Evolutionary conservation across 1,140 invertebrate species (phyloP), one percentile per base, ranked within the genome.

Genomic region (Calephelis nemesis): DNA sequence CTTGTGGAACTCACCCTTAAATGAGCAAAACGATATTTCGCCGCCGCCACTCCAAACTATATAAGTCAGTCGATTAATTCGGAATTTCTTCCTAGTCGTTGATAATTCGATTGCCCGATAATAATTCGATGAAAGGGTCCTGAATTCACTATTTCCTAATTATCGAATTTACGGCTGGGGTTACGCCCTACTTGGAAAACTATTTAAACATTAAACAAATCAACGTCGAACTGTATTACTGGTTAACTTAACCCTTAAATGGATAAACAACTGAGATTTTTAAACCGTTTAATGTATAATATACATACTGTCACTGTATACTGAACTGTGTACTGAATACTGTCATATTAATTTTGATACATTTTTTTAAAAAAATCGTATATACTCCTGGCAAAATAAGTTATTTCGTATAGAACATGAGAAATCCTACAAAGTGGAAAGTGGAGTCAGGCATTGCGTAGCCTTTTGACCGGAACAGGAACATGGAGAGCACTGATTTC

Each of bases 91-190:
- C 65, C 65, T 47, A 54, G 65, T 58, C 63, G 71, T 75, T 72
- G 70, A 71, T 74, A 75, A 82, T 82, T 75, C 67, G 72, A 76
- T 82, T 74, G 74, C 71, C 71, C 71, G 72, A 74, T 76, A 71
- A 75, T 76, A 81, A 81, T 77, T 77, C 76, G 72, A 71, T 80
- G 73, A 82, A 83, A 81, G 86, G 85, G 76, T 84, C 72, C 67
- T 81, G 67, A 81, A 83, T 82, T 80, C 83, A 90, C 85, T 88
- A 90, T 90, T 90, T 90, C 87, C 87, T 88, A 81, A 87, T 87
- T 73, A 81, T 71, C 71, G 71, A 77, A 76, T 75, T 73, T 70
- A 71, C 65, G 12, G 62, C 70, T 62, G 70, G 74, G 73, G 73
- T 77, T 65, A 66, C 70, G 60, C 71, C 71, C 70, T 66, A 62